Evolutionary conservation across 2,113 vertebrate species (phyloP), one percentile per base, ranked within the genome.

Genomic region (Himantopus leucocephalus): DNA sequence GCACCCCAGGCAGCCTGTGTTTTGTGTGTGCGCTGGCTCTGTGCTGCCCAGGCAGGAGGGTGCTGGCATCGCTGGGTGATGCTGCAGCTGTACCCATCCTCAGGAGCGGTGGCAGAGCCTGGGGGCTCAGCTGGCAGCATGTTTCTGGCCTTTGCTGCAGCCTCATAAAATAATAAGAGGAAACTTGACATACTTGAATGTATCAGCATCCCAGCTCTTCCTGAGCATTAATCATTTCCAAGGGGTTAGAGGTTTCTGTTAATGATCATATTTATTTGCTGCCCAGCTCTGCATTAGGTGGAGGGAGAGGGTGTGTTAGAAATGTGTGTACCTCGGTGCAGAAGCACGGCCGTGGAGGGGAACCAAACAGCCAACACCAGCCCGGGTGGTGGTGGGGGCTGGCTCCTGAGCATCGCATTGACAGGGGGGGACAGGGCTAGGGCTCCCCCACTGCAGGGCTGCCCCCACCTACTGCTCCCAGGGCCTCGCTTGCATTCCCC

Each of bases 381-480:
- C 22, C 0, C 1, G 17, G 81, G 21, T 24, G 13, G 50, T 2
- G 0, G 2, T 13, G 79, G 29, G 34, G 19, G 47, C 70, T 9
- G 4, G 23, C 32, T 55, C 19, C 32, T 0, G 2, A 68, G 52
- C 37, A 5, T 1, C 2, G 0, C 6, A 1, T 7, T 0, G 2
- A n/a, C n/a, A 8, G 37, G 37, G 37, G 37, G 74, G 45, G 6
- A 35, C 17, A 19, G 35, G 22, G 37, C 68, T 78, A 91, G 67
- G 16, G 18, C 2, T 43, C 27, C 59, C 17, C 30, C 10, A 6
- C n/a, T 5, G 1, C 32, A 14, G 37, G n/a, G 43, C 52, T 26
- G 39, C 14, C 60, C 70, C 19, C 7, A 2, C 8, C 32, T 12
- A 15, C 13, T 0, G 1, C 50, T 45, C 43, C 60, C 35, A 41